Conservation (phyloP, 2,113 vertebrate genomes). For the Leptocoma aspasia region DNA sequence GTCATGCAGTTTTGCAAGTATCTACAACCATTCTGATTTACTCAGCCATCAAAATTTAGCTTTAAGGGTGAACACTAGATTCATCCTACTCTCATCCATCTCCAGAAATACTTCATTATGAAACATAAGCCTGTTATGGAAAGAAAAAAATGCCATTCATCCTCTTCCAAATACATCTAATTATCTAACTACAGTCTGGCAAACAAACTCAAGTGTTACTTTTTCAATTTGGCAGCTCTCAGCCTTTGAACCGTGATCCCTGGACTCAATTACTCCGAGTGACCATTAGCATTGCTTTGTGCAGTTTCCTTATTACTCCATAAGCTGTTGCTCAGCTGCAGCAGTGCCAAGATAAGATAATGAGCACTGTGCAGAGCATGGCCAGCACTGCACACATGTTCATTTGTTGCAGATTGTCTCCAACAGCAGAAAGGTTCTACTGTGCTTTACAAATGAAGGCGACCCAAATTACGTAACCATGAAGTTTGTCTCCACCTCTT, state of each 20-base stretch:
- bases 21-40: slow-evolving; percentile 36
- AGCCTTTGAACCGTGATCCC: background rate
- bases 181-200: slow-evolving; percentile 22
- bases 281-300: background rate
- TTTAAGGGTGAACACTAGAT: background rate
- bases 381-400: background rate
- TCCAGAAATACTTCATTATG: slow-evolving; percentile 23
- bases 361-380: background rate
- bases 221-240: background rate
- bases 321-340: background rate
- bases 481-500: background rate
- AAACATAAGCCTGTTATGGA: background rate
- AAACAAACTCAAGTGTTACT: background rate
- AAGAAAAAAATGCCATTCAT: slow-evolving; percentile 28
- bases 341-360: slow-evolving; percentile 3
- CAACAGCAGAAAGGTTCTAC: background rate
- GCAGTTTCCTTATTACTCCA: background rate
- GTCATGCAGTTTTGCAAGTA: slow-evolving; percentile 21
- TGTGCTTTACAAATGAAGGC: background rate
- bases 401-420: background rate
- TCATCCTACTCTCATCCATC: background rate
- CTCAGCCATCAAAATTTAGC: slow-evolving; percentile 43
- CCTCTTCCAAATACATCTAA: slow-evolving; percentile 38
- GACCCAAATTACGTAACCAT: background rate
- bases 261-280: background rate